phyloP scores from a whole-genome alignment of 2,888 invertebrate species.

The Melolontha melolontha region DNA sequence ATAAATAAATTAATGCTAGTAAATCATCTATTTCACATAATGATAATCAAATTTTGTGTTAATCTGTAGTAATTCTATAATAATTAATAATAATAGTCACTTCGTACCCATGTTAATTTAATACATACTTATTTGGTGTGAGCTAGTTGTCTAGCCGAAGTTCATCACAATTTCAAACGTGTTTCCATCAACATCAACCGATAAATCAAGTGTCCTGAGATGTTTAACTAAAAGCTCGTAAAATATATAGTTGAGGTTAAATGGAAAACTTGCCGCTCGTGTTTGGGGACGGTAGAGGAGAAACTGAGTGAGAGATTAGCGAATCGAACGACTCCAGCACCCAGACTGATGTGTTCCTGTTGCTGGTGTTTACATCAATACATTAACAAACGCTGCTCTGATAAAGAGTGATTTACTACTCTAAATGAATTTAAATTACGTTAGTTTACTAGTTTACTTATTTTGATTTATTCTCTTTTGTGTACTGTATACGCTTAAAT shows the following conservation, averaged over 20 bases:
- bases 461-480: no score
- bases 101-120: no score
- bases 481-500: no score
- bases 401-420: slow-evolving; percentile 9
- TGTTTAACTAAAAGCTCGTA: slow-evolving; percentile 60
- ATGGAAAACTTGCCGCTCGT: slow-evolving; percentile 52
- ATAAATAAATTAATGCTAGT: no score
- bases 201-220: slow-evolving; percentile 57
- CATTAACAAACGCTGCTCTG: slow-evolving; percentile 13
- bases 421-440: background rate
- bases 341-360: slow-evolving; percentile 18
- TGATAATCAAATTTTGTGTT: no score
- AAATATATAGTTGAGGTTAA: slow-evolving; percentile 58
- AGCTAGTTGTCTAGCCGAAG: background rate
- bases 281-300: slow-evolving; percentile 39
- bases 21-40: no score
- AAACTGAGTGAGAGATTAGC: slow-evolving; percentile 19
- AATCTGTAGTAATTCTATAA: no score
- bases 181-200: slow-evolving; percentile 44
- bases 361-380: slow-evolving; percentile 18
- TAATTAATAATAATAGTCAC: no score
- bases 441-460: no score
- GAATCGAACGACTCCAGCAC: slow-evolving; percentile 8
- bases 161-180: slow-evolving; percentile 48
- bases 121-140: no score